Evolutionary conservation across 2,888 invertebrate species (phyloP).

Genomic region (Lycophotia porphyrea): DNA sequence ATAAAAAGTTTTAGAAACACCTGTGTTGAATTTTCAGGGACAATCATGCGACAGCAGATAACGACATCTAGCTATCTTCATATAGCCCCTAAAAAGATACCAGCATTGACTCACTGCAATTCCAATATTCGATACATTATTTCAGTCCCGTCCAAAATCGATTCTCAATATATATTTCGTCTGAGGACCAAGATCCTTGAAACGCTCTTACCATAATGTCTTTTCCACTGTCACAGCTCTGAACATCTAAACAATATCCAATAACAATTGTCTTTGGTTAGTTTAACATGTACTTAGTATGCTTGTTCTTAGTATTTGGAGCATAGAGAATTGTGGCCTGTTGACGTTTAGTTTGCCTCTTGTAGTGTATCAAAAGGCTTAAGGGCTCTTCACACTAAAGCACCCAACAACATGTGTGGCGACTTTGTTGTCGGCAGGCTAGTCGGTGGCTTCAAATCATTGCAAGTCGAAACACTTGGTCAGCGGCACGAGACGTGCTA

Average conservation of each 20-base stretch:
- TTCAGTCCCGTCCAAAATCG: constrained; percentile 37
- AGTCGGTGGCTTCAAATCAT: not conserved
- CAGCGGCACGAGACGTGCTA: too few species aligned
- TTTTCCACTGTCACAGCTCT: constrained; percentile 52
- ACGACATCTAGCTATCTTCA: not conserved
- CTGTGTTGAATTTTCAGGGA: not conserved
- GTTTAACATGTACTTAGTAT: constrained; percentile 59
- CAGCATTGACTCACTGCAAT: not conserved
- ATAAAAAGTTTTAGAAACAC: not conserved
- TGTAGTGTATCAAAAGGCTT: constrained; percentile 21
- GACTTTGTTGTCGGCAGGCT: not conserved
- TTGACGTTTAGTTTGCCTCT: constrained; percentile 27
- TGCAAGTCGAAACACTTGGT: not conserved
- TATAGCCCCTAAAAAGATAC: not conserved
- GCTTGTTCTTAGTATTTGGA: constrained; percentile 60
- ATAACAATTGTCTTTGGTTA: constrained; percentile 65
- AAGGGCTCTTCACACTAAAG: not conserved
- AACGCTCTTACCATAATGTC: constrained; percentile 50
- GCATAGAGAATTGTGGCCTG: constrained; percentile 60
- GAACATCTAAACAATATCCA: constrained; percentile 55
- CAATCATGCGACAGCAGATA: not conserved
- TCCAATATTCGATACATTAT: constrained; percentile 47
- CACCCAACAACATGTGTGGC: too few species aligned
- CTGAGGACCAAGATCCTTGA: constrained; percentile 50
- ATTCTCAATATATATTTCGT: constrained; percentile 57